Evolutionary conservation across 2,888 invertebrate species (phyloP).

Genomic region (Sinotaia quadrata): DNA sequence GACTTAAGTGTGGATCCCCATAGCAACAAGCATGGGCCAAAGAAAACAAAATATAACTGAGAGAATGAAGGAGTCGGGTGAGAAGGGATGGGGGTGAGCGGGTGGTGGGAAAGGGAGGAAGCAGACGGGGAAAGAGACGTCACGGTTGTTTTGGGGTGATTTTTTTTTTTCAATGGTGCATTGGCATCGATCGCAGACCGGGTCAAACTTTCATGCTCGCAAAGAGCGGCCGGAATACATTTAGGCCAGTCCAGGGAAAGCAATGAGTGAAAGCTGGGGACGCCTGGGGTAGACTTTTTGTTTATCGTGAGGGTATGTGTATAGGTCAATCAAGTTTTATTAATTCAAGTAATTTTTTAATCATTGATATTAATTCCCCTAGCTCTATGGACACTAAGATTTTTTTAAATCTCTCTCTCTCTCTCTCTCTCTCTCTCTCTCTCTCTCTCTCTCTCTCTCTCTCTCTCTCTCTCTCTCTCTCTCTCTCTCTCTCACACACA

Average conservation of each 20-base stretch:
- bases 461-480: slow-evolving; percentile 3
- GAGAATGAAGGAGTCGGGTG: background rate
- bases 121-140: background rate
- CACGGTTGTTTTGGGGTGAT: too few species aligned
- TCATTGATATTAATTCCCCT: too few species aligned
- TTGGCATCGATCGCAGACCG: too few species aligned
- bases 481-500: background rate
- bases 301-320: background rate
- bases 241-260: background rate
- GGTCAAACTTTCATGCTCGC: too few species aligned
- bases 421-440: too few species aligned
- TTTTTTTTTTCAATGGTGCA: too few species aligned
- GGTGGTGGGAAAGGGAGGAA: background rate
- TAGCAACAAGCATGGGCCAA: slow-evolving; percentile 28
- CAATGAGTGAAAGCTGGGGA: background rate
- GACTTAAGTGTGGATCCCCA: slow-evolving; percentile 30
- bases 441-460: slow-evolving; percentile 2
- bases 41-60: background rate
- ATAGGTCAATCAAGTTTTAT: too few species aligned
- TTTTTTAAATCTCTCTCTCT: too few species aligned
- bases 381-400: too few species aligned
- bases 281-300: background rate
- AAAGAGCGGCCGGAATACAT: too few species aligned
- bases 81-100: background rate
- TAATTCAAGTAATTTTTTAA: too few species aligned